A percentile compares a stretch with the other conserved stretches of the same genome.
phyloP scores from a whole-genome alignment of 2,888 invertebrate species.

The Odiellus spinosus region DNA sequence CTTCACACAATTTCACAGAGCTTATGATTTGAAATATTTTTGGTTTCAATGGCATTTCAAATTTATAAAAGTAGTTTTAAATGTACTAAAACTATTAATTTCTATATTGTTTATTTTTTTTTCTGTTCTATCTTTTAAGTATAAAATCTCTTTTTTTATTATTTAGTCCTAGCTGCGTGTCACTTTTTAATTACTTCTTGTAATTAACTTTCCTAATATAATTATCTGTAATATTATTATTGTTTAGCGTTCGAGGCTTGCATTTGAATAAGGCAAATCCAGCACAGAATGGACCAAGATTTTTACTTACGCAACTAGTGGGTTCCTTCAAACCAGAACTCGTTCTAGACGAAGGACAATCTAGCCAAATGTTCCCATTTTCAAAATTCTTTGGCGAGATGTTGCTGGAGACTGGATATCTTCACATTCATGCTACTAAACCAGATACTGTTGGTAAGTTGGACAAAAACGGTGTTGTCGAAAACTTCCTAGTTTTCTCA shows the following conservation, averaged over 20 bases:
- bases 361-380: slow-evolving; percentile 23
- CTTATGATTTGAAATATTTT: too few species aligned
- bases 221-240: too few species aligned
- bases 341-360: slow-evolving; percentile 22
- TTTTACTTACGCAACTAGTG: slow-evolving; percentile 20
- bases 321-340: slow-evolving; percentile 23
- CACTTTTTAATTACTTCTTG: too few species aligned
- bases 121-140: too few species aligned
- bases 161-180: too few species aligned
- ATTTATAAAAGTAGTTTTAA: too few species aligned
- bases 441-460: slow-evolving; percentile 64
- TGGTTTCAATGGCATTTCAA: too few species aligned
- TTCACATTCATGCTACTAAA: slow-evolving; percentile 70
- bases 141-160: too few species aligned
- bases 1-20: too few species aligned
- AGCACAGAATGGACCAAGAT: neutral
- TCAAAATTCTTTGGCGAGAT: slow-evolving; percentile 21
- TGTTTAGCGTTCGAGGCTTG: slow-evolving; percentile 37
- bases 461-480: slow-evolving; percentile 16
- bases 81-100: too few species aligned
- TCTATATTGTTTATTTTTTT: too few species aligned
- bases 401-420: slow-evolving; percentile 34
- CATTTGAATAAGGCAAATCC: slow-evolving; percentile 46
- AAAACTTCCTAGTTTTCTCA: neutral
- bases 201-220: too few species aligned